Percentiles rank a stretch among this genome's conserved stretches.
These are phyloP conservation scores for Metacarcinus magister DNA, from an alignment of 2,888 invertebrate genomes.

Conservation along the genomic window DNA sequence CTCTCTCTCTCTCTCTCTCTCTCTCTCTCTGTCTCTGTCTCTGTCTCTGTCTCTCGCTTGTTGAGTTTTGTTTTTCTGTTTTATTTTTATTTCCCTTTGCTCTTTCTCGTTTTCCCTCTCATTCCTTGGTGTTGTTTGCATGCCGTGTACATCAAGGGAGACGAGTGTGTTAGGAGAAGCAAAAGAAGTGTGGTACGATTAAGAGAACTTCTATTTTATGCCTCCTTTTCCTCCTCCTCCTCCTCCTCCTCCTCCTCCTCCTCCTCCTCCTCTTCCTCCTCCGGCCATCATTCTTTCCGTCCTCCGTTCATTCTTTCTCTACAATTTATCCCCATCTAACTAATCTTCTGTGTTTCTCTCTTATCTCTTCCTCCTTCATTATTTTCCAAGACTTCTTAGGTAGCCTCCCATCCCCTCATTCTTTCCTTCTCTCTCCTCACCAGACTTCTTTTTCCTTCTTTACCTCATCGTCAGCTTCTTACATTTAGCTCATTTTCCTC, in stretches of 20 bases:
- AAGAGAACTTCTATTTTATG: too few species aligned
- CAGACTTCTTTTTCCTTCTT: not conserved
- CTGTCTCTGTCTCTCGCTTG: not conserved
- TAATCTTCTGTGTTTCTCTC: not conserved
- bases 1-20: not conserved
- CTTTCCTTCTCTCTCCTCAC: not conserved
- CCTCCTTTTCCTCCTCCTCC: too few species aligned
- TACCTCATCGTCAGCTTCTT: too few species aligned
- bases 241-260: too few species aligned
- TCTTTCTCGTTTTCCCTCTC: too few species aligned
- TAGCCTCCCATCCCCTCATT: not conserved
- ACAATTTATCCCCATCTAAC: not conserved
- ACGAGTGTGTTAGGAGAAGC: too few species aligned
- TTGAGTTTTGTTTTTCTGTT: too few species aligned
- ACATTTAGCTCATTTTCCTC: not conserved
- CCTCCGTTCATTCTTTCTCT: not conserved
- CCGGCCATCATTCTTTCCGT: not conserved
- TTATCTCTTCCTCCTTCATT: not conserved
- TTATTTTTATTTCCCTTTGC: too few species aligned
- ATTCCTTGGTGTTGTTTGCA: too few species aligned
- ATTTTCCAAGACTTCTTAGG: not conserved
- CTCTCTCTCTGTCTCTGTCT: conserved; percentile 17
- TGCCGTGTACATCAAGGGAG: too few species aligned
- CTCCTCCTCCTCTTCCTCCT: too few species aligned
- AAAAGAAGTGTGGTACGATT: too few species aligned